Base-by-base conservation (phyloP, 1,140 invertebrate genomes). In the Trichoplusia ni region DNA sequence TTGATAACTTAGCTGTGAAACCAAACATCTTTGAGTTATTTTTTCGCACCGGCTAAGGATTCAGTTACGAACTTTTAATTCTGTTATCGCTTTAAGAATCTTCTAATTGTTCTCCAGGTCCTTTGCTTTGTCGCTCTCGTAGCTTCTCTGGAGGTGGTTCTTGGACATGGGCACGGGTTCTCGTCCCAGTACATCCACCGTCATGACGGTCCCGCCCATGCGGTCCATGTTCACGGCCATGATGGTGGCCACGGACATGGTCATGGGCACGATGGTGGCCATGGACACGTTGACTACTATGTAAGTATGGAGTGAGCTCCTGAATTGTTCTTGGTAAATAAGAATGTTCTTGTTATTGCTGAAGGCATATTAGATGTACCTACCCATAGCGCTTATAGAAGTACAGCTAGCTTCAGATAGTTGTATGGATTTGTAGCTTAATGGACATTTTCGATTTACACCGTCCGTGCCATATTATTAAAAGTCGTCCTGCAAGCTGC, bases 171-270 rank as follows among this genome's bases (percentile, higher is more conserved):
- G 0, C 69, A 69, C 35, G 79, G 66, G 0, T 76, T 62, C 60
- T 84, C 81, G 2, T 81, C 79, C 11, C 75, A 79, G 29, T 73
- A 73, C 67, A 73, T 84, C 63, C 61, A 70, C 27, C 73, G 74
- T 4, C 74, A 81, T 59, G 81, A 84, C 53, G 81, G 77, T 8
- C 81, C 72, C 29, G 71, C 79, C 0, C 51, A 78, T 4, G 61
- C 69, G 0, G 70, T 76, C 1, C 65, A 59, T 33, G 71, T 73
- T 1, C 19, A 37, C 5, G 56, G 19, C 1, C 54, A 58, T 7
- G 54, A 58, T 7, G 40, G 42, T 16, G 51, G 33, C 8, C 51
- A 54, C 27, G 72, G 71, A 6, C 77, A 78, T 13, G 75, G 69
- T 4, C 75, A 81, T 18, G 54, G 69, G 5, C 54, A 64, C 31